A percentile compares a stretch with the other conserved stretches of the same genome.
Conservation (phyloP, 1,140 invertebrate species). For the Manduca sexta region DNA sequence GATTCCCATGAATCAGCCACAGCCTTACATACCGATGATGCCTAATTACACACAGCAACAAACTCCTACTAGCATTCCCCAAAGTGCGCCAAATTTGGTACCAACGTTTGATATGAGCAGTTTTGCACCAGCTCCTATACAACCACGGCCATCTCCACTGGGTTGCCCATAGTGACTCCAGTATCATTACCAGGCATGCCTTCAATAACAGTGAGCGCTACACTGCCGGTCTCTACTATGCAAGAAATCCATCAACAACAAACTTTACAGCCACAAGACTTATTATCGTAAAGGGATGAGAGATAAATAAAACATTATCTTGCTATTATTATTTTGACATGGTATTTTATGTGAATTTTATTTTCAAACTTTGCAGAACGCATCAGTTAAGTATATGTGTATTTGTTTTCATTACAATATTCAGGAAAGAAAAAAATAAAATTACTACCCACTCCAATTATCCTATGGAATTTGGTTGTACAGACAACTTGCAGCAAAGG, state of each 20-base stretch:
- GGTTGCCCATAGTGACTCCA: constrained; percentile 75
- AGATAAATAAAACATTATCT: constrained; percentile 7
- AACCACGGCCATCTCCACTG: constrained; percentile 52
- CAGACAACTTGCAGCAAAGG: too few relatives aligned
- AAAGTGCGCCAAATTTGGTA: constrained; percentile 43
- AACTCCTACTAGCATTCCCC: constrained; percentile 24
- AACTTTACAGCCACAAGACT: constrained; percentile 51
- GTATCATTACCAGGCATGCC: constrained; percentile 87
- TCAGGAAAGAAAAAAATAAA: too few relatives aligned
- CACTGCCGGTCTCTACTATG: constrained; percentile 74
- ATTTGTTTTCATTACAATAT: not conserved
- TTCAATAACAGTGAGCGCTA: constrained; percentile 85
- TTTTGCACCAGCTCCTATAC: constrained; percentile 43
- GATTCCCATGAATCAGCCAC: constrained; percentile 75
- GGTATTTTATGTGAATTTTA: constrained; percentile 8
- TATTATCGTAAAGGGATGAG: constrained; percentile 49
- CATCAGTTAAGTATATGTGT: too few relatives aligned
- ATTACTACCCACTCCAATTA: too few relatives aligned
- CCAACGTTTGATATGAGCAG: constrained; percentile 65
- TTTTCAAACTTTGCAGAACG: not conserved
- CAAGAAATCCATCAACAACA: constrained; percentile 67
- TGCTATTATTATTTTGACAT: constrained; percentile 1
- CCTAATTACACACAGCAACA: constrained; percentile 55
- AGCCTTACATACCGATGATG: constrained; percentile 72
- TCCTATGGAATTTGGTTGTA: too few relatives aligned